Conservation (phyloP, 2,888 invertebrate genomes). For the Willowsia nigromaculata region DNA sequence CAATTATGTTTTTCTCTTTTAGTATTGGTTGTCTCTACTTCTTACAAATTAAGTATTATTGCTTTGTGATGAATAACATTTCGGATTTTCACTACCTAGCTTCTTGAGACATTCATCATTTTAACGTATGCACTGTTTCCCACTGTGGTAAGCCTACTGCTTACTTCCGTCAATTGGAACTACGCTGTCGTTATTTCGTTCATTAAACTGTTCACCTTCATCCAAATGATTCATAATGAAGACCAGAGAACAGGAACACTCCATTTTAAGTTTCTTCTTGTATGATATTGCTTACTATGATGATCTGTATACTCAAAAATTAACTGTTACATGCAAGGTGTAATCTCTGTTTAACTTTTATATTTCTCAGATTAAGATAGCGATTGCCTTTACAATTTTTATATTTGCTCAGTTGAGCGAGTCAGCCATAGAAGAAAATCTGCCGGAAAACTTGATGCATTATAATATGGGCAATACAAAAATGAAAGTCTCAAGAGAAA, state of each 20-base stretch:
- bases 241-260: slow-evolving; percentile 28
- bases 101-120: neutral
- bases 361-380: slow-evolving; percentile 30
- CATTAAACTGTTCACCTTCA: slow-evolving; percentile 19
- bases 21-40: neutral
- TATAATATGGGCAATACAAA: neutral
- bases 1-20: neutral
- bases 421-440: neutral
- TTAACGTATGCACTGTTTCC: slow-evolving; percentile 28
- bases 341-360: neutral
- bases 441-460: neutral
- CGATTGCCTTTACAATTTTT: neutral
- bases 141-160: neutral
- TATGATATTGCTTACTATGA: neutral
- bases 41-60: neutral
- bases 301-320: neutral
- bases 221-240: slow-evolving; percentile 51
- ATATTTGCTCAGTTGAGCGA: neutral
- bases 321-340: neutral
- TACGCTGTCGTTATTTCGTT: neutral
- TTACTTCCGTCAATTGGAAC: slow-evolving; percentile 19
- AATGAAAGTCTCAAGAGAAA: slow-evolving; percentile 2
- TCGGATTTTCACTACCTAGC: neutral
- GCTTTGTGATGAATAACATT: no score
- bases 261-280: slow-evolving; percentile 21